Evolutionary conservation across 2,113 vertebrate genomes (phyloP).

Genomic region (Takifugu flavidus): DNA sequence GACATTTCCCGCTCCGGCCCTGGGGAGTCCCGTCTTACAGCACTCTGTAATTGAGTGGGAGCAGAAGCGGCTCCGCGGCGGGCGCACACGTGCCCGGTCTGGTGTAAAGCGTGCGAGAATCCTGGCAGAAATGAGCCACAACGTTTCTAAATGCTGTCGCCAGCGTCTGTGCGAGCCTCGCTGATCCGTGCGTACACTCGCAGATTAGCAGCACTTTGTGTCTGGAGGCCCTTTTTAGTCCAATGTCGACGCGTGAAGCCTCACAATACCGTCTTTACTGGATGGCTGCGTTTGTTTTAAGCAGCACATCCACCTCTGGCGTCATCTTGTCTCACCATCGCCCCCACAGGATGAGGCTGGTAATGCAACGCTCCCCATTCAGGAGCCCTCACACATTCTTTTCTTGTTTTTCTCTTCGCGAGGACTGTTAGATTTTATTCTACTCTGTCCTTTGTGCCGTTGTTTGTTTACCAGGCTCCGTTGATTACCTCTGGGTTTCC

Average conservation of each 20-base stretch:
- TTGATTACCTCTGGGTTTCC: constrained; percentile 57
- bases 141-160: neutral
- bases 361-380: too few species aligned
- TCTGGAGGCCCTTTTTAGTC: too few species aligned
- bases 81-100: neutral
- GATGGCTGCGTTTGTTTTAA: too few species aligned
- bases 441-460: constrained; percentile 52
- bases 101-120: constrained; percentile 19
- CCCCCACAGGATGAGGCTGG: too few species aligned
- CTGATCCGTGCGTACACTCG: constrained; percentile 10
- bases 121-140: constrained; percentile 10
- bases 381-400: too few species aligned
- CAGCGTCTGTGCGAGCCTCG: constrained; percentile 7
- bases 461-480: constrained; percentile 46
- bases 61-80: constrained; percentile 23
- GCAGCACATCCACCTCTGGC: too few species aligned
- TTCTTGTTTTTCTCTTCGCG: too few species aligned
- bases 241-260: too few species aligned
- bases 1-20: constrained; percentile 45
- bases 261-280: too few species aligned
- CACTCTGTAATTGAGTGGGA: constrained; percentile 56
- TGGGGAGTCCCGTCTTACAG: constrained; percentile 41
- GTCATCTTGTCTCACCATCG: too few species aligned
- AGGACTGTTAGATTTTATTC: constrained; percentile 39
- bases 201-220: neutral